Conservation (phyloP, 1,140 invertebrate genomes). For the Zaprionus nigranus region DNA sequence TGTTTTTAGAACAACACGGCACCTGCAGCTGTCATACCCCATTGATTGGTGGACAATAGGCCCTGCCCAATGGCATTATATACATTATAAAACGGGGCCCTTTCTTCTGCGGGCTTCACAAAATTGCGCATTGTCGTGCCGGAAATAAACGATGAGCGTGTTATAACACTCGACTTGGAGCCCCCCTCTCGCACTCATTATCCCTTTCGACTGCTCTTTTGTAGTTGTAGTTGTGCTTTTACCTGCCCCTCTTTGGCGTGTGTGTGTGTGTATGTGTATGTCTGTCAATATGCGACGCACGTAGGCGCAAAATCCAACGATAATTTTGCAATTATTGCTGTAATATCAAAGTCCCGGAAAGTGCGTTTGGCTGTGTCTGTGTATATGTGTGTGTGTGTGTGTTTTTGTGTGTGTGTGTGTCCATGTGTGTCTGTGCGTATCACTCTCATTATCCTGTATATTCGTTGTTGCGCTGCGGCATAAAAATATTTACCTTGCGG, state of each 20-base stretch:
- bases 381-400: constrained; percentile 13
- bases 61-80: neutral
- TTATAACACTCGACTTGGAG: constrained; percentile 24
- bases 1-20: neutral
- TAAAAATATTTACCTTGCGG: constrained; percentile 84
- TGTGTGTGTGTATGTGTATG: neutral
- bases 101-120: neutral
- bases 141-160: constrained; percentile 27
- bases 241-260: neutral
- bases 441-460: constrained; percentile 64
- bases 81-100: neutral
- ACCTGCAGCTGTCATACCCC: neutral
- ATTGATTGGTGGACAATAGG: neutral
- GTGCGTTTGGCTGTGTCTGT: neutral
- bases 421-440: constrained; percentile 22
- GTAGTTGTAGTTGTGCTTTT: constrained; percentile 5
- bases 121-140: constrained; percentile 7
- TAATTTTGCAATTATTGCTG: constrained; percentile 82
- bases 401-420: constrained; percentile 20
- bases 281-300: constrained; percentile 60
- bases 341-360: constrained; percentile 69
- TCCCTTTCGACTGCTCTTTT: constrained; percentile 6
- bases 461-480: constrained; percentile 23
- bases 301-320: constrained; percentile 74
- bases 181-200: neutral